Conservation (phyloP, 1,140 invertebrate genomes). For the Idris sp. region DNA sequence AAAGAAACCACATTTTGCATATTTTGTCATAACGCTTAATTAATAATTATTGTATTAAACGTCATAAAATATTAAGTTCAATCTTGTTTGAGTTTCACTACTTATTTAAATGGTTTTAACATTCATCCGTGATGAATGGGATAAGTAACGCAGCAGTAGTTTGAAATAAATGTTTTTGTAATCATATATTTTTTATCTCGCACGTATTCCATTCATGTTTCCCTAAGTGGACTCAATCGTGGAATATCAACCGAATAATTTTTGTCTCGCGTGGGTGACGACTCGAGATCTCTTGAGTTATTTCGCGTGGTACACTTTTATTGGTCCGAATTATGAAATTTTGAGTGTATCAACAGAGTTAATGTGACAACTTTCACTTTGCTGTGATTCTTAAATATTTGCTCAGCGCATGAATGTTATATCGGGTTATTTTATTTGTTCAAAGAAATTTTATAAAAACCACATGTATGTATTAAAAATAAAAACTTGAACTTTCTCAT, state of each 20-base stretch:
- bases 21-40: slow-evolving; percentile 40
- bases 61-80: slow-evolving; percentile 9
- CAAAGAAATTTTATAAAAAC: no score
- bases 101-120: no score
- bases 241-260: slow-evolving; percentile 35
- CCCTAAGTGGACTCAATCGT: slow-evolving; percentile 30
- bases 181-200: slow-evolving; percentile 22
- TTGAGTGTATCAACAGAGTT: neutral
- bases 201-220: slow-evolving; percentile 32
- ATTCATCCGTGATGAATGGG: no score
- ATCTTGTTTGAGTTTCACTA: no score
- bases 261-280: slow-evolving; percentile 19
- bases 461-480: no score
- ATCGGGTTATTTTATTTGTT: no score
- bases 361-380: slow-evolving; percentile 5
- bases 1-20: slow-evolving; percentile 24
- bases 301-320: slow-evolving; percentile 30
- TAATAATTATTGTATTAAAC: slow-evolving; percentile 23
- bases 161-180: slow-evolving; percentile 32
- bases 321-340: slow-evolving; percentile 26
- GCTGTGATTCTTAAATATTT: no score
- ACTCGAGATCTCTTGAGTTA: neutral
- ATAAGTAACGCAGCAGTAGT: no score
- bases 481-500: no score
- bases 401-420: no score